Evolutionary conservation across 1,140 invertebrate species (phyloP).

Genomic region (Caligus rogercresseyi): DNA sequence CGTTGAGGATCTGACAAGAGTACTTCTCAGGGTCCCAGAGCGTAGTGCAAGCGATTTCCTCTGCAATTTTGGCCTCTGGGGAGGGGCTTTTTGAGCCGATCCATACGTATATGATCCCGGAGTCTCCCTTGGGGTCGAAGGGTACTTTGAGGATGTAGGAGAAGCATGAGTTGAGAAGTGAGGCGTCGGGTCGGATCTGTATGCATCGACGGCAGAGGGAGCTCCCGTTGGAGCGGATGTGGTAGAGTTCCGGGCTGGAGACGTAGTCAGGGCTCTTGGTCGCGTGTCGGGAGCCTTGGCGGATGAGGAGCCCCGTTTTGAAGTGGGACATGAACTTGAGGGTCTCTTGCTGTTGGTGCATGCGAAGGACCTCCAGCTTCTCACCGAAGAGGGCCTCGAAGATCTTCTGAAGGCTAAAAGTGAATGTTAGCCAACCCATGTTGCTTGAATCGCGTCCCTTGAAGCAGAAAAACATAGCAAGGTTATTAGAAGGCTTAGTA

Average conservation of each 20-base stretch:
- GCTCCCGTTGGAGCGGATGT: slow-evolving; percentile 85
- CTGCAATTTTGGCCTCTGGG: slow-evolving; percentile 68
- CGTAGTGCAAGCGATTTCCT: slow-evolving; percentile 74
- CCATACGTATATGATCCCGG: slow-evolving; percentile 95
- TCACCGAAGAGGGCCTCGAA: slow-evolving; percentile 89
- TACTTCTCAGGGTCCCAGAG: slow-evolving; percentile 61
- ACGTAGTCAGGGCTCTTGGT: slow-evolving; percentile 22
- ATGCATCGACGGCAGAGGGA: slow-evolving; percentile 80
- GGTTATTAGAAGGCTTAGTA: no score
- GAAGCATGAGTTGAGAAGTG: slow-evolving; percentile 52
- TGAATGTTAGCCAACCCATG: slow-evolving; percentile 99
- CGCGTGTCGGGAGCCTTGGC: slow-evolving; percentile 31
- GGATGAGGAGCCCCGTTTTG: slow-evolving; percentile 83
- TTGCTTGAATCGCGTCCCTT: slow-evolving; percentile 91
- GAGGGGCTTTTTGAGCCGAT: slow-evolving; percentile 70
- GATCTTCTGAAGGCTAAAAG: slow-evolving; percentile 91
- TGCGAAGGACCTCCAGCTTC: slow-evolving; percentile 85
- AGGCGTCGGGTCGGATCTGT: slow-evolving; percentile 63
- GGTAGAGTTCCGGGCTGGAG: slow-evolving; percentile 61
- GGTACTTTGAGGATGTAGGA: slow-evolving; percentile 92
- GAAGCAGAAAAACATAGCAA: neutral
- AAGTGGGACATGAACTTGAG: slow-evolving; percentile 97
- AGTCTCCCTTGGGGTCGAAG: slow-evolving; percentile 70
- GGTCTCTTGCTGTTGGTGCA: slow-evolving; percentile 98
- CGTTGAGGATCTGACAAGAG: slow-evolving; percentile 45